Conservation (phyloP, 1,140 invertebrate species). For the Atta texana region DNA sequence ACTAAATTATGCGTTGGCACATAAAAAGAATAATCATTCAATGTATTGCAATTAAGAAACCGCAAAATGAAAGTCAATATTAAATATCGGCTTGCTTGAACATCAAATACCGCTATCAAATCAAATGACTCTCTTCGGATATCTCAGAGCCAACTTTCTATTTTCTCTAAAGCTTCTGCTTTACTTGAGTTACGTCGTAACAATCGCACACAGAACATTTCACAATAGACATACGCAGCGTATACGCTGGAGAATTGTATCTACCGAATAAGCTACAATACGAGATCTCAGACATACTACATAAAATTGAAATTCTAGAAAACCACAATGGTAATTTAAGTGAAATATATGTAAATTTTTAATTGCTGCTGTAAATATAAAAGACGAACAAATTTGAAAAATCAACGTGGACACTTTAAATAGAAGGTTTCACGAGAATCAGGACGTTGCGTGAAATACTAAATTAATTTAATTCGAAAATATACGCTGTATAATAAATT, state of each 20-base stretch:
- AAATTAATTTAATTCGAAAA: constrained; percentile 45
- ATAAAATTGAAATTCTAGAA: constrained; percentile 30
- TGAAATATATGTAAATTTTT: constrained; percentile 32
- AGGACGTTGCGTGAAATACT: neutral
- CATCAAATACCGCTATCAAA: constrained; percentile 60
- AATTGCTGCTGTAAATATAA: constrained; percentile 37
- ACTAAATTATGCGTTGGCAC: neutral
- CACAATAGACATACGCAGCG: neutral
- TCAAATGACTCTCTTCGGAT: constrained; percentile 58
- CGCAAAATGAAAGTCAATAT: constrained; percentile 38
- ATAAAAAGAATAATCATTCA: neutral
- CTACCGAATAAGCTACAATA: constrained; percentile 5
- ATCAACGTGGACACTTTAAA: constrained; percentile 32
- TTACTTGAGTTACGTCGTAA: constrained; percentile 52
- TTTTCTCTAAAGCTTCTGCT: constrained; percentile 49
- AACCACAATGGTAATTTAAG: neutral
- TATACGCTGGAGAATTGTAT: constrained; percentile 45
- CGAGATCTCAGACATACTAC: neutral
- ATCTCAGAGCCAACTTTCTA: constrained; percentile 61
- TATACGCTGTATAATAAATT: constrained; percentile 23
- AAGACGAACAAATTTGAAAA: constrained; percentile 30
- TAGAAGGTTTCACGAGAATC: constrained; percentile 1
- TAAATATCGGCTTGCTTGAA: constrained; percentile 47
- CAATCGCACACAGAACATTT: constrained; percentile 51
- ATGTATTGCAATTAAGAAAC: constrained; percentile 57